Conservation (phyloP, 2,113 vertebrate genomes). For the Oncorhynchus keta region DNA sequence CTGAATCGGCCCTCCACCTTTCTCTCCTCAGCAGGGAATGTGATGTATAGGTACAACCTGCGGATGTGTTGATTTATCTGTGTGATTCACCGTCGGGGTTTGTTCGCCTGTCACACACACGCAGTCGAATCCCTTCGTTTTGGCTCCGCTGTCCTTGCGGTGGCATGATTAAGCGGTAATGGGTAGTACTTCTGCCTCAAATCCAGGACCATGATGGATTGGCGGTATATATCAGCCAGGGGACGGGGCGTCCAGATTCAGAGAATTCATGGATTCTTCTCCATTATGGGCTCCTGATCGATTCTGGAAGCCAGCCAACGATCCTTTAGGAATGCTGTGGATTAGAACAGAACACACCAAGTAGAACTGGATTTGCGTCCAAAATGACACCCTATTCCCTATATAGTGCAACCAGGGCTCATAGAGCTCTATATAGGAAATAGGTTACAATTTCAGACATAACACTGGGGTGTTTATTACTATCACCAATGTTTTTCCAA, state of each 20-base stretch:
- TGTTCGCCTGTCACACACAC: not conserved
- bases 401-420: too few species aligned
- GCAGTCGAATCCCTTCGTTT: conserved; percentile 6
- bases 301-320: conserved; percentile 51
- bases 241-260: conserved; percentile 24
- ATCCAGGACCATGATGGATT: conserved; percentile 30
- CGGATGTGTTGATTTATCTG: conserved; percentile 49
- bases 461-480: too few species aligned
- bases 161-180: conserved; percentile 21
- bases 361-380: conserved; percentile 17
- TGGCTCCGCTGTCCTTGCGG: not conserved
- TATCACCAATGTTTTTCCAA: too few species aligned
- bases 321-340: conserved; percentile 51
- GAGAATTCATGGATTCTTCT: conserved; percentile 48
- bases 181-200: not conserved
- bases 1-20: conserved; percentile 49
- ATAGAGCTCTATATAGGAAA: too few species aligned
- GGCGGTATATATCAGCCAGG: not conserved
- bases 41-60: conserved; percentile 24
- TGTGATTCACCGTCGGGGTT: conserved; percentile 29
- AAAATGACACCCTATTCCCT: not conserved
- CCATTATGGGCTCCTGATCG: conserved; percentile 32
- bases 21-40: conserved; percentile 35
- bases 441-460: too few species aligned
- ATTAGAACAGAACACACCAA: conserved; percentile 9